A percentile compares a stretch with the other conserved stretches of the same genome.
These are phyloP conservation scores for Corythornis leucogaster DNA, from an alignment of 2,797 vertebrate species.

Conservation along the genomic window DNA sequence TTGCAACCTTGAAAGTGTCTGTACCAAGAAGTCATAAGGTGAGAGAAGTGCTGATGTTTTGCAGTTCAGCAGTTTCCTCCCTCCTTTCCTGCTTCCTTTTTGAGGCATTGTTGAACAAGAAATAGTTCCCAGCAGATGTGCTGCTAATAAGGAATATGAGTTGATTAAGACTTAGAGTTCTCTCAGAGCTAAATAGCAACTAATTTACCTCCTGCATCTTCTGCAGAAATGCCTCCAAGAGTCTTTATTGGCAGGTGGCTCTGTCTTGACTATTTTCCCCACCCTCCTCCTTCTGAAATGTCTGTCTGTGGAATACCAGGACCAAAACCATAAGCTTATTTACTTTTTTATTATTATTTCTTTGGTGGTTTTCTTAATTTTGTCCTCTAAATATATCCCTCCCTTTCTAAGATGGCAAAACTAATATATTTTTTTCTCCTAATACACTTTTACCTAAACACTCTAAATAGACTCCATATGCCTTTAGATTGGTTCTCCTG, in stretches of 20 bases:
- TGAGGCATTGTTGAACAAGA: not conserved
- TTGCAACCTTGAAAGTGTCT: not conserved
- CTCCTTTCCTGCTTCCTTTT: not conserved
- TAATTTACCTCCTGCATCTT: not conserved
- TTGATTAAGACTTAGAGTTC: not conserved
- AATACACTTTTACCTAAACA: not conserved
- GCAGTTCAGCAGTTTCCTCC: not conserved
- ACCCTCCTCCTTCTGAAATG: not conserved
- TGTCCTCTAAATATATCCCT: not conserved
- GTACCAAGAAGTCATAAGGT: not conserved
- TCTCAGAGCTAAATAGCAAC: not conserved
- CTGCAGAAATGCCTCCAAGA: not conserved
- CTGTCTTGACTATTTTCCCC: not conserved
- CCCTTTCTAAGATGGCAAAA: not conserved
- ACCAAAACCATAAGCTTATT: not conserved
- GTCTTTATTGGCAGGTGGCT: not conserved
- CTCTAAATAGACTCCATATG: not conserved
- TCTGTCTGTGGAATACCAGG: not conserved
- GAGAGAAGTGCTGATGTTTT: not conserved
- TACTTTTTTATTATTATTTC: not conserved
- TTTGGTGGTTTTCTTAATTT: not conserved
- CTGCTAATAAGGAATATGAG: not conserved
- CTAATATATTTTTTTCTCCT: not conserved
- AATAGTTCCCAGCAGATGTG: not conserved
- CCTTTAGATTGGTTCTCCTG: not conserved